Percentiles rank a stretch among this genome's conserved stretches.
Conservation (phyloP, 1,140 invertebrate species). For the Hormaphis cornu region DNA sequence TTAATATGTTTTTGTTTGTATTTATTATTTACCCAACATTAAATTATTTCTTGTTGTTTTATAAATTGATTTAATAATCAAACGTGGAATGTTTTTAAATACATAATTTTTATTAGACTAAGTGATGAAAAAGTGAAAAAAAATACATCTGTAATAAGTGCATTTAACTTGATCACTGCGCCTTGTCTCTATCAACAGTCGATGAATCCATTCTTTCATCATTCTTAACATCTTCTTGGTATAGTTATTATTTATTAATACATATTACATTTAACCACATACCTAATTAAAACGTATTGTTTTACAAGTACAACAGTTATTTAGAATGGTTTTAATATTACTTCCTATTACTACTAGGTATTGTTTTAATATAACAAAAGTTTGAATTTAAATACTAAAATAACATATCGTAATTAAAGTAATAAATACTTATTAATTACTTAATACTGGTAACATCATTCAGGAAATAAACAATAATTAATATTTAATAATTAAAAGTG, state of each 20-base stretch:
- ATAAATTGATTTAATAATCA: not conserved
- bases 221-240: not conserved
- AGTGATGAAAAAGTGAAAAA: not conserved
- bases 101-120: not conserved
- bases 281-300: too few species aligned
- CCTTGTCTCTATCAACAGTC: constrained; percentile 24
- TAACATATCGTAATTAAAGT: too few species aligned
- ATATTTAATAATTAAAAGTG: too few species aligned
- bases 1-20: not conserved
- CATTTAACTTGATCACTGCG: constrained; percentile 6
- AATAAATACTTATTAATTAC: too few species aligned
- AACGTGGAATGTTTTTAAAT: not conserved
- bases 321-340: not conserved
- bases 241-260: not conserved
- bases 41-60: not conserved
- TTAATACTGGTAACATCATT: too few species aligned
- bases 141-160: not conserved
- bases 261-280: not conserved
- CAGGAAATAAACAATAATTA: too few species aligned
- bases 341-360: too few species aligned
- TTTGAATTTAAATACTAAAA: too few species aligned
- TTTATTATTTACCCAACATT: not conserved
- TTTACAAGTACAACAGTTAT: too few species aligned
- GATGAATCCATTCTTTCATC: constrained; percentile 18
- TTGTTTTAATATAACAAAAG: too few species aligned